A percentile compares a stretch with the other conserved stretches of the same genome.
Conservation (phyloP, 2,888 invertebrate genomes). For the Strigamia transsilvanica region DNA sequence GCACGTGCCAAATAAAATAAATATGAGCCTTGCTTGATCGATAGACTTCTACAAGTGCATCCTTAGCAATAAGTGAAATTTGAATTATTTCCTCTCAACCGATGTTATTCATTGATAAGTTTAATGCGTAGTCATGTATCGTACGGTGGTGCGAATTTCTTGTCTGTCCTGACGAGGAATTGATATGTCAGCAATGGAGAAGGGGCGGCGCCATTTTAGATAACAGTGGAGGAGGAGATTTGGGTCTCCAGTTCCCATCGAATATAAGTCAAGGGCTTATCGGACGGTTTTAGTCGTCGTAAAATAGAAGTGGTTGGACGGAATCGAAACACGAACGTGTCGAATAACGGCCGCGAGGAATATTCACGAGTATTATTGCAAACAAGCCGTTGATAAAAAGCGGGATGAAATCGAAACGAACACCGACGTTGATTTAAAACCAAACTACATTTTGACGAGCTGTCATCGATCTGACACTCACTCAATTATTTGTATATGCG, state of each 20-base stretch:
- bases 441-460: conserved; percentile 43
- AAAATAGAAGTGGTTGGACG: conserved; percentile 23
- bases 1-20: no score
- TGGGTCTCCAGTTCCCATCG: neutral
- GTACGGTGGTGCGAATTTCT: neutral
- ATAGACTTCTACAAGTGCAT: neutral
- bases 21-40: neutral
- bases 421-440: conserved; percentile 16
- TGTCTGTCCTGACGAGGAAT: neutral
- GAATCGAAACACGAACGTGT: conserved; percentile 11
- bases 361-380: neutral
- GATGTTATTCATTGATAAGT: neutral
- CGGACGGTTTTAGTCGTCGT: conserved; percentile 29
- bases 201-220: conserved; percentile 14
- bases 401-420: neutral
- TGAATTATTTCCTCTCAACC: neutral
- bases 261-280: conserved; percentile 34
- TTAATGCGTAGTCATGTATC: neutral
- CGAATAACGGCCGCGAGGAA: conserved; percentile 18
- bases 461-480: conserved; percentile 41
- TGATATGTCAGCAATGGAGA: conserved; percentile 24
- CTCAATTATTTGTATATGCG: neutral
- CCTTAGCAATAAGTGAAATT: neutral
- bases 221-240: conserved; percentile 7
- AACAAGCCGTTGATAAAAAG: neutral